A percentile compares a stretch with the other conserved stretches of the same genome.
Evolutionary conservation across 64 coral and sea anemone genomes (phyloP).

Genomic region (Stylophora pistillata): DNA sequence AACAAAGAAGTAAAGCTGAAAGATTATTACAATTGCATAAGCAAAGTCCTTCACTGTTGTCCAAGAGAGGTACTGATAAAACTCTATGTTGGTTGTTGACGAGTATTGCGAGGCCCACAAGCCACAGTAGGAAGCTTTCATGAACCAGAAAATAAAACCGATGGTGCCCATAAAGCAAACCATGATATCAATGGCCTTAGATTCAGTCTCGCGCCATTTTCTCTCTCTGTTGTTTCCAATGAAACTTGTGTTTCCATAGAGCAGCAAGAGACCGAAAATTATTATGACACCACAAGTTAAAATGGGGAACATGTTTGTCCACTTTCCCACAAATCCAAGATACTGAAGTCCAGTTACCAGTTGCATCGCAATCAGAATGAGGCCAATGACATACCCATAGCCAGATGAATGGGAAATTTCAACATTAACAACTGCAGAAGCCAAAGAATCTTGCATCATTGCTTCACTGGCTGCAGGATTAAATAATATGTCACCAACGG

Average conservation of each 20-base stretch:
- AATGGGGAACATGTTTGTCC: constrained; percentile 85
- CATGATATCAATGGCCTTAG: constrained; percentile 87
- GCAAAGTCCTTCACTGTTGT: constrained; percentile 56
- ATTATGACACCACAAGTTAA: constrained; percentile 55
- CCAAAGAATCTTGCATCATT: background rate
- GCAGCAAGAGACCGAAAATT: constrained; percentile 57
- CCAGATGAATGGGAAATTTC: constrained; percentile 64
- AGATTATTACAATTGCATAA: constrained; percentile 62
- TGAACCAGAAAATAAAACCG: constrained; percentile 73
- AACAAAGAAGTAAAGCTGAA: constrained; percentile 83
- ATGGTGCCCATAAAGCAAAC: constrained; percentile 80
- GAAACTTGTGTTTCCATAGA: constrained; percentile 3
- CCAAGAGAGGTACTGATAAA: constrained; percentile 54
- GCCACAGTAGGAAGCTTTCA: constrained; percentile 69
- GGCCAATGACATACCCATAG: constrained; percentile 75
- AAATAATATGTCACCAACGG: constrained; percentile 2
- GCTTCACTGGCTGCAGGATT: constrained; percentile 2
- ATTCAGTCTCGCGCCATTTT: constrained; percentile 85
- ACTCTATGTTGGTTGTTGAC: background rate
- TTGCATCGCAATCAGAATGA: constrained; percentile 51
- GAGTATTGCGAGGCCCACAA: constrained; percentile 34
- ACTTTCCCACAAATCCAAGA: constrained; percentile 68
- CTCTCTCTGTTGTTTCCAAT: background rate
- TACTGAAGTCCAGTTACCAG: constrained; percentile 78
- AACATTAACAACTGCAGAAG: constrained; percentile 18